phyloP scores from a whole-genome alignment of 2,113 vertebrate species.

The Centropus bengalensis region DNA sequence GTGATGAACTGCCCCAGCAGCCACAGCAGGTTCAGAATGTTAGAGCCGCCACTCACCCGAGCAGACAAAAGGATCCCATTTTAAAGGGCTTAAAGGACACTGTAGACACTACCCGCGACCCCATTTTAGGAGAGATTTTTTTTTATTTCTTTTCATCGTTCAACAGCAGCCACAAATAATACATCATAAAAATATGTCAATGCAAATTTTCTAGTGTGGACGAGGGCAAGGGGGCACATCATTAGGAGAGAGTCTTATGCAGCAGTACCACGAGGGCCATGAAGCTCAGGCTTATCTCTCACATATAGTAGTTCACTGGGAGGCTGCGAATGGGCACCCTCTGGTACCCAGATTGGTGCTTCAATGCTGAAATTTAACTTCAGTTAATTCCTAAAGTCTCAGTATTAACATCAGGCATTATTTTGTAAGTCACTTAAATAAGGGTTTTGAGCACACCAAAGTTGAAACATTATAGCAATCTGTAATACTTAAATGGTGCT shows the following conservation, averaged over 20 bases:
- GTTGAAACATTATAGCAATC: background rate
- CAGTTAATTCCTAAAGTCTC: background rate
- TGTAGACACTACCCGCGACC: slow-evolving; percentile 2
- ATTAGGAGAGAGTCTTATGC: background rate
- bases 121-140: background rate
- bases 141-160: background rate
- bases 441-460: background rate
- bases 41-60: slow-evolving; percentile 68
- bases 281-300: background rate
- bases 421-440: background rate
- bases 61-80: slow-evolving; percentile 74
- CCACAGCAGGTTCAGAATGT: slow-evolving; percentile 74
- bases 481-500: background rate
- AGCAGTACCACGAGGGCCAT: accelerated
- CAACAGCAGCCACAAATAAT: background rate
- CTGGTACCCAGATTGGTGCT: background rate
- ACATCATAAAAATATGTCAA: slow-evolving; percentile 59
- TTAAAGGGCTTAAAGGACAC: slow-evolving; percentile 61
- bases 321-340: background rate
- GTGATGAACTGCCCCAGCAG: slow-evolving; percentile 75
- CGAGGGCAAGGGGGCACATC: background rate
- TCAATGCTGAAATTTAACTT: background rate
- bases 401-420: background rate
- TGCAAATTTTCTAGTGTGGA: slow-evolving; percentile 13
- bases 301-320: background rate